Conservation (phyloP, 2,888 invertebrate genomes). For the Polydrusus cervinus region DNA sequence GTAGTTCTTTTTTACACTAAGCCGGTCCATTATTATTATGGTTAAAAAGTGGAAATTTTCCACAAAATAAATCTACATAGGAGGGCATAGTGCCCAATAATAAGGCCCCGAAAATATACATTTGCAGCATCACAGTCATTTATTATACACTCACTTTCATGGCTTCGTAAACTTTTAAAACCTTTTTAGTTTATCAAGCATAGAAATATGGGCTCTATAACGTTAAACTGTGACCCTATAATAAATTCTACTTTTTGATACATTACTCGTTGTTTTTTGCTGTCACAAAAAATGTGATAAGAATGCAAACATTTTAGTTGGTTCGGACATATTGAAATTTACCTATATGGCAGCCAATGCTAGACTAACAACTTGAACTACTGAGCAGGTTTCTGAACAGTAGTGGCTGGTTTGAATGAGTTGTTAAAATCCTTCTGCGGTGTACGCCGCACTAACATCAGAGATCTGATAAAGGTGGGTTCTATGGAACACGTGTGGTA, state of each 20-base stretch:
- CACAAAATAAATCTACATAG: background rate
- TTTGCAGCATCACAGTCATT: background rate
- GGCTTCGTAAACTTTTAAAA: background rate
- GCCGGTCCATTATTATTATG: too few relatives aligned
- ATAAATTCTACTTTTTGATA: constrained; percentile 5
- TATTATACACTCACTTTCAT: background rate
- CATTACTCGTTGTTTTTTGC: background rate
- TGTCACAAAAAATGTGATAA: background rate
- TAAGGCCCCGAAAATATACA: background rate
- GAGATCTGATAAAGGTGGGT: too few relatives aligned
- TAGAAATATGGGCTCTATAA: background rate
- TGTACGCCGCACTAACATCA: too few relatives aligned
- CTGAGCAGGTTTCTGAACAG: too few relatives aligned
- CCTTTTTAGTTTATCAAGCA: constrained; percentile 1
- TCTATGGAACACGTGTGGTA: too few relatives aligned
- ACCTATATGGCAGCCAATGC: too few relatives aligned
- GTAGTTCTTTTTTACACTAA: too few relatives aligned
- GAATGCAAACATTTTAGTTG: too few relatives aligned
- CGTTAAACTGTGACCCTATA: background rate
- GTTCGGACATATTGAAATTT: too few relatives aligned
- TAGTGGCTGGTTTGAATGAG: too few relatives aligned
- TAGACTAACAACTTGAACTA: too few relatives aligned
- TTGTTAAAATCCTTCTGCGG: too few relatives aligned
- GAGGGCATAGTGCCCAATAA: background rate
- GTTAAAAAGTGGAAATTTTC: background rate